A percentile compares a stretch with the other conserved stretches of the same genome.
Conservation (phyloP, 2,797 vertebrate genomes). For the Falco novaeseelandiae region DNA sequence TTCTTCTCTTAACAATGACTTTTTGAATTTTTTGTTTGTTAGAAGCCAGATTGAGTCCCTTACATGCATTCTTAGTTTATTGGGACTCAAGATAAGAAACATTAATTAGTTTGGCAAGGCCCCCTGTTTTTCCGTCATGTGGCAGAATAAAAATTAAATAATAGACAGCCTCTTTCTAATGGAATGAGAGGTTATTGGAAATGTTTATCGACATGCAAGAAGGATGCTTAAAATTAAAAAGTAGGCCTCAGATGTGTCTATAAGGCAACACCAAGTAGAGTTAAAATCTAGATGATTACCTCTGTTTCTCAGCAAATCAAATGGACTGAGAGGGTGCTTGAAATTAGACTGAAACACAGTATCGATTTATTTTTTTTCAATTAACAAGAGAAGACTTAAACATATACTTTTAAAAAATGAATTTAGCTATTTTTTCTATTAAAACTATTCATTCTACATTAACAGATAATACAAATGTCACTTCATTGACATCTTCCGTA, state of each 20-base stretch:
- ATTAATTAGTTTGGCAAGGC: background rate
- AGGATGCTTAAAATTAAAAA: background rate
- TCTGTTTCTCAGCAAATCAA: background rate
- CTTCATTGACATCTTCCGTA: background rate
- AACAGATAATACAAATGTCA: background rate
- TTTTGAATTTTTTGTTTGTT: background rate
- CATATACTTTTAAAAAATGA: background rate
- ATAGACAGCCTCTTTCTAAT: background rate
- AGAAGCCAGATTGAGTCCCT: background rate
- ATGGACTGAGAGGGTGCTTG: background rate
- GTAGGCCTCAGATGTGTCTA: background rate
- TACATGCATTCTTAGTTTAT: background rate
- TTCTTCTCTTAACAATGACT: background rate
- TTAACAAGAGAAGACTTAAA: background rate
- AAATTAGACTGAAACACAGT: background rate
- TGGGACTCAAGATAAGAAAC: background rate
- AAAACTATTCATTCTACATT: background rate
- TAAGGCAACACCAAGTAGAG: background rate
- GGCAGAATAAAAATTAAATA: background rate
- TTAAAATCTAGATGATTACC: background rate
- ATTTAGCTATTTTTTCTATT: background rate
- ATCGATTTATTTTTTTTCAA: background rate
- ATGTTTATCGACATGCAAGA: background rate
- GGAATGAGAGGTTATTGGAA: background rate
- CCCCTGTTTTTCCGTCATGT: background rate